Base-by-base conservation (phyloP, 30 jellyfish, hydroid and myxozoan species). In the Catostylus mosaicus region DNA sequence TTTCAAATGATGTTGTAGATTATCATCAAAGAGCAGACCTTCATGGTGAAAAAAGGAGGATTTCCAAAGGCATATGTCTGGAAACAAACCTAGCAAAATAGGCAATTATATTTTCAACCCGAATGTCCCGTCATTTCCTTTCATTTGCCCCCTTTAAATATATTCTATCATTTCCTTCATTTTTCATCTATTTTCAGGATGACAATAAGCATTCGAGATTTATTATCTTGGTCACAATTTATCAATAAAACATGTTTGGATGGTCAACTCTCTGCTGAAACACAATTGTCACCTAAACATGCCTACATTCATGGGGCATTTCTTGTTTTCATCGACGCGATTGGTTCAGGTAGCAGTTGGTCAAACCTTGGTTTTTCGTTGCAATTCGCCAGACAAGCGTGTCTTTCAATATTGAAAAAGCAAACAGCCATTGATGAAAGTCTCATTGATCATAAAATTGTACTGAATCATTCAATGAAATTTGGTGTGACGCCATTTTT, bases 241-340 rank as follows among this genome's bases (percentile, higher is more conserved):
- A 70, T 93, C 69, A 93, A 93, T 66, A 87, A 45, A 6, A 48
- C 67, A 12, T 87, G 90, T 65, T 2, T 60, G 6, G 66, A 78
- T 46, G 78, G 54, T 8, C 64, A 8, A 0, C 36, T 2, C 2
- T 14, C 54, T 22, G 33, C 40, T 31, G 60, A 4, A 2, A 20
- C 37, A 18, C 46, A 75, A 11, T 19, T 59, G n/a, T 54, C 95
- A 4, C 90, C 98, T 4, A 77, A 81, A 60, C 40, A 20, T 23
- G 96, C 95, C 30, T 87, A 20, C 78, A 69, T 93, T 37, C 98
- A 93, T 73, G 98, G 97, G 14, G 96, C 97, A 0, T 82, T 87
- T 79, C 82, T 93, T 7, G 97, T 93, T 4, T 87, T 93, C 63
- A 67, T 93, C 65, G 98, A 93, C 65, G 85, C 98, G n/a, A 75